Conservation (phyloP, 1,140 invertebrate genomes). For the Drosophila seguyi region DNA sequence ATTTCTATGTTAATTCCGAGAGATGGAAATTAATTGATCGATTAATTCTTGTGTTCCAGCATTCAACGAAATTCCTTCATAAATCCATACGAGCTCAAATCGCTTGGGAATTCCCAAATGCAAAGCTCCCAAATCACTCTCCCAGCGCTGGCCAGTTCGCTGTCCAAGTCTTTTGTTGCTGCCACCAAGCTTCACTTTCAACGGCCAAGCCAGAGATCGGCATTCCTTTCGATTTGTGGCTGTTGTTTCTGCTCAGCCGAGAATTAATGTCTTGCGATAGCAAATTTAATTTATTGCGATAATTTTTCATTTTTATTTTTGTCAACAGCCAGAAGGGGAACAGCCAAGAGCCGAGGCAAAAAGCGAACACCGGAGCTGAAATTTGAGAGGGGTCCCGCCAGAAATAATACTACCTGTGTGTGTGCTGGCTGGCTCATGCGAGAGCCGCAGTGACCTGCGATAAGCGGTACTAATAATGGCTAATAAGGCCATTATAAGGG, state of each 20-base stretch:
- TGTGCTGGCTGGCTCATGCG: conserved; percentile 39
- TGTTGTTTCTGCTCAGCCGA: conserved; percentile 59
- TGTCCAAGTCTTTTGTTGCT: conserved; percentile 68
- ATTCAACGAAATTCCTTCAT: conserved; percentile 17
- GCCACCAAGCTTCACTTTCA: conserved; percentile 59
- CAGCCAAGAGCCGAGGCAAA: conserved; percentile 16
- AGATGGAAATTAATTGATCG: conserved; percentile 41
- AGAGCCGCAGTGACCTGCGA: conserved; percentile 58
- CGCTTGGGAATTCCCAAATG: conserved; percentile 42
- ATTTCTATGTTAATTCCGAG: conserved; percentile 15
- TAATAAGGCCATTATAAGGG: conserved; percentile 83
- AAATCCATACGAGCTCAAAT: conserved; percentile 20
- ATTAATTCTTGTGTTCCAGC: conserved; percentile 24
- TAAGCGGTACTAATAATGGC: conserved; percentile 83
- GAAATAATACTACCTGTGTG: conserved; percentile 19
- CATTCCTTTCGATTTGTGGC: conserved; percentile 68
- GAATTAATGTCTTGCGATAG: conserved; percentile 82
- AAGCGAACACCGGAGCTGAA: conserved; percentile 47
- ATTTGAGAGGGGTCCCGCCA: conserved; percentile 63
- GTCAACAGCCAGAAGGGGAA: conserved; percentile 64
- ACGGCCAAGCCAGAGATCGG: conserved; percentile 34
- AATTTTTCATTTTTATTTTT: conserved; percentile 84
- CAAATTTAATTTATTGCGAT: conserved; percentile 84
- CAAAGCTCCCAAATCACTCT: conserved; percentile 29
- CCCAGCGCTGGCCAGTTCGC: conserved; percentile 43